Evolutionary conservation across 2,113 vertebrate genomes (phyloP), one percentile per base, ranked within the genome.

Genomic region (Aptenodytes forsteri): DNA sequence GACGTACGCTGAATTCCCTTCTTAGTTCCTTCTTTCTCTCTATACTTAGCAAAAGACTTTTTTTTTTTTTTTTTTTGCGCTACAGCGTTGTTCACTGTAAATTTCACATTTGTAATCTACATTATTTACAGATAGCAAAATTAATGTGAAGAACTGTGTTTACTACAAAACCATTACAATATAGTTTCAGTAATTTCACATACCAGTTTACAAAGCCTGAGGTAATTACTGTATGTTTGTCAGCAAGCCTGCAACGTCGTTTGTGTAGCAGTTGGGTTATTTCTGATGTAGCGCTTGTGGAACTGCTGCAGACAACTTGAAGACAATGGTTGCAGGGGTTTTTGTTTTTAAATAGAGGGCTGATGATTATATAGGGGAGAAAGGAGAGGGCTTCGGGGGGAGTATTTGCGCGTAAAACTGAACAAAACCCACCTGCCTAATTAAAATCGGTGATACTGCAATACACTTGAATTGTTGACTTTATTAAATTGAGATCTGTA

Each of bases 161-260:
- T 18, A 2, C 16, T 34, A 4, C 56, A 8, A 4, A 78, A 2
- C 42, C 6, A 1, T 13, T 47, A 8, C 17, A 1, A 0, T 6
- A 0, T 3, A 4, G 21, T 27, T 42, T 26, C 18, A 7, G 54
- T 11, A 12, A 1, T 16, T 26, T 19, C 44, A 1, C 3, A 1
- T 18, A 2, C 5, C 19, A 1, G 6, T 20, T 72, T 11, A 3
- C 55, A 8, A 9, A 64, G 64, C 25, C 14, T 2, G 32, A 21
- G 42, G 7, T 30, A 5, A 7, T 16, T 17, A 7, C 30, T 16
- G 2, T 2, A 0, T 3, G 7, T 32, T 11, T 14, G 5, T 10
- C 12, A 15, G 47, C 52, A 2, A 50, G 56, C 14, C 56, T 47
- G 38, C 10, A 5, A 2, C 3, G 8, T 29, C 18, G 1, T 3